These are phyloP conservation scores for Alsophila aescularia DNA, from an alignment of 2,888 invertebrate species.

Conservation along the genomic window DNA sequence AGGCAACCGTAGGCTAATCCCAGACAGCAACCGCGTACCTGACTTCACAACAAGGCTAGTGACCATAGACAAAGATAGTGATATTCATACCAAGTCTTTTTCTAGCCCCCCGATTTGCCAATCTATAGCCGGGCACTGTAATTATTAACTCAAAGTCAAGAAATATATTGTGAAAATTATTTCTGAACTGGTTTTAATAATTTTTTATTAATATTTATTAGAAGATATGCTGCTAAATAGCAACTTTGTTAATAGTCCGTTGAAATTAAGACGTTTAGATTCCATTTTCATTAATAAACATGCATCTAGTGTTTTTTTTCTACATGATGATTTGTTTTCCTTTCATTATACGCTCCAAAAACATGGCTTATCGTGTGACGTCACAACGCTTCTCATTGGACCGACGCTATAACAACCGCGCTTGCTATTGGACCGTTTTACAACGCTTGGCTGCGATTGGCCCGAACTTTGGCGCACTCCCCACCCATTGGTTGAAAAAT, in stretches of 20 bases:
- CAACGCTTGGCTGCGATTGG: slow-evolving; percentile 44
- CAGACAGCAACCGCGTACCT: too few relatives aligned
- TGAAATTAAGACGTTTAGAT: neutral
- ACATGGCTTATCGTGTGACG: slow-evolving; percentile 60
- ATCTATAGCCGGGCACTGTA: too few relatives aligned
- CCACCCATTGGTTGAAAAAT: slow-evolving; percentile 24
- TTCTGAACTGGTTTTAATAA: too few relatives aligned
- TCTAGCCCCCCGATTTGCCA: too few relatives aligned
- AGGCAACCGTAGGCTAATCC: too few relatives aligned
- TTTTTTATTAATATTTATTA: neutral
- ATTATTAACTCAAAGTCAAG: too few relatives aligned
- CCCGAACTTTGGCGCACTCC: slow-evolving; percentile 16
- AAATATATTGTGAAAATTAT: too few relatives aligned
- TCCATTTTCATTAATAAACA: slow-evolving; percentile 12
- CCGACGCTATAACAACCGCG: slow-evolving; percentile 48
- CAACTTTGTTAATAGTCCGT: neutral
- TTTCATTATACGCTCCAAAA: slow-evolving; percentile 66
- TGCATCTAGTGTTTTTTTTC: slow-evolving; percentile 23
- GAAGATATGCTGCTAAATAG: too few relatives aligned
- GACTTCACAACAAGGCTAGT: too few relatives aligned
- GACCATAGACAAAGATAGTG: too few relatives aligned
- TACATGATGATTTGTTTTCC: slow-evolving; percentile 48
- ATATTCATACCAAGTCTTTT: too few relatives aligned
- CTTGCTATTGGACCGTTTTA: slow-evolving; percentile 48
- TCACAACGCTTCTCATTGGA: slow-evolving; percentile 55